Conservation (phyloP, 2,888 invertebrate genomes). For the Papilio gigon region DNA sequence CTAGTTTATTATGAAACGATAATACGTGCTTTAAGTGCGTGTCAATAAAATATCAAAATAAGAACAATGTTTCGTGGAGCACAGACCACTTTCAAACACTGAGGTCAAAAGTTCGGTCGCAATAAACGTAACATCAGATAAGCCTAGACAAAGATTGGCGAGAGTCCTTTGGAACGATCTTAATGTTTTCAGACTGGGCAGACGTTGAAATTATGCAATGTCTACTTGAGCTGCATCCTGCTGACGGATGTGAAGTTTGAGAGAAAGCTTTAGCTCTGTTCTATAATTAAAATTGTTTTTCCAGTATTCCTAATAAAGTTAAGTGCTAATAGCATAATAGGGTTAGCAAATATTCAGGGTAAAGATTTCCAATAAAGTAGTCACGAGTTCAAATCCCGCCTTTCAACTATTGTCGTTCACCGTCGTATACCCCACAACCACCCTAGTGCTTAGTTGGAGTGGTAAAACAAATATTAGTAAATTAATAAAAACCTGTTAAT, state of each 20-base stretch:
- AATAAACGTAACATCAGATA: background rate
- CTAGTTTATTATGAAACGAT: background rate
- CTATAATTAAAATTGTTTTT: too few species aligned
- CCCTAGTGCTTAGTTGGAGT: too few species aligned
- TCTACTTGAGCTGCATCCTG: background rate
- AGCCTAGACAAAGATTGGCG: background rate
- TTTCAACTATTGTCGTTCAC: too few species aligned
- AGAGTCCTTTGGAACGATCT: background rate
- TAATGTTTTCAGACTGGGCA: background rate
- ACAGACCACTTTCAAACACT: background rate
- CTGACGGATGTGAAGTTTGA: background rate
- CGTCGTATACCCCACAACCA: too few species aligned
- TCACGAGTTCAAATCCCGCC: too few species aligned
- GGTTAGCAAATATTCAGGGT: too few species aligned
- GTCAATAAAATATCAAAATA: slow-evolving; percentile 1
- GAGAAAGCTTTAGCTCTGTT: too few species aligned
- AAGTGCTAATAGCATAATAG: too few species aligned
- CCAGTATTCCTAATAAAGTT: too few species aligned
- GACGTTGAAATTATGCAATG: background rate
- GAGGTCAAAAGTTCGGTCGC: background rate
- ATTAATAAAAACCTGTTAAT: too few species aligned
- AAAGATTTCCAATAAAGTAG: too few species aligned
- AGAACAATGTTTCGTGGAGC: background rate
- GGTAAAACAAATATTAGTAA: too few species aligned
- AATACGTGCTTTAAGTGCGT: background rate